phyloP scores from a whole-genome alignment of 2,797 vertebrate species.

The Myoxocephalus aenaeus region DNA sequence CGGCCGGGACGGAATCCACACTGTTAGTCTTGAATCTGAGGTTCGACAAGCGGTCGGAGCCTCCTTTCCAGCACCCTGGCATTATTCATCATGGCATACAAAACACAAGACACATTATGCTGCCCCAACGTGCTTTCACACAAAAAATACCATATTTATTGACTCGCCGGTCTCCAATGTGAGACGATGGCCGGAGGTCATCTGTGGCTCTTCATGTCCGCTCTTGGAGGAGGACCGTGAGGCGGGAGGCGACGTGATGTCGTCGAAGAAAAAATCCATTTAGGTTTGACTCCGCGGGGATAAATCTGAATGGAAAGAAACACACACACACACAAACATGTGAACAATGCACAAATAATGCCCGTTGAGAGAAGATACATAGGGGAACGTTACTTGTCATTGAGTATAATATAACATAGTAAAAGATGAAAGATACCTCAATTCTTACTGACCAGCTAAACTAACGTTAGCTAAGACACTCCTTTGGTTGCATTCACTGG shows the following conservation, averaged over 20 bases:
- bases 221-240: constrained; percentile 10
- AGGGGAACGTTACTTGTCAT: background rate
- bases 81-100: too few relatives aligned
- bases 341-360: background rate
- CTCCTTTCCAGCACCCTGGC: too few relatives aligned
- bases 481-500: background rate
- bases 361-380: background rate
- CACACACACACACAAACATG: background rate
- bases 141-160: background rate
- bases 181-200: background rate
- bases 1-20: too few relatives aligned
- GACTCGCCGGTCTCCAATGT: too few relatives aligned
- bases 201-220: background rate
- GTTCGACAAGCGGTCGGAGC: too few relatives aligned
- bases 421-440: background rate
- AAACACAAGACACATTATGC: background rate
- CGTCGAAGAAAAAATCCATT: constrained; percentile 56
- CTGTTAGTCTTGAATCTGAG: too few relatives aligned
- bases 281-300: background rate
- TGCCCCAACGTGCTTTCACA: background rate
- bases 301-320: background rate
- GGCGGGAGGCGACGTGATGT: constrained; percentile 1
- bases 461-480: background rate
- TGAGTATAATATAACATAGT: background rate
- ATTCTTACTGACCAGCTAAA: background rate